Evolutionary conservation across 2,113 vertebrate genomes (phyloP), one percentile per base, ranked within the genome.

Genomic region (Clupea harengus): DNA sequence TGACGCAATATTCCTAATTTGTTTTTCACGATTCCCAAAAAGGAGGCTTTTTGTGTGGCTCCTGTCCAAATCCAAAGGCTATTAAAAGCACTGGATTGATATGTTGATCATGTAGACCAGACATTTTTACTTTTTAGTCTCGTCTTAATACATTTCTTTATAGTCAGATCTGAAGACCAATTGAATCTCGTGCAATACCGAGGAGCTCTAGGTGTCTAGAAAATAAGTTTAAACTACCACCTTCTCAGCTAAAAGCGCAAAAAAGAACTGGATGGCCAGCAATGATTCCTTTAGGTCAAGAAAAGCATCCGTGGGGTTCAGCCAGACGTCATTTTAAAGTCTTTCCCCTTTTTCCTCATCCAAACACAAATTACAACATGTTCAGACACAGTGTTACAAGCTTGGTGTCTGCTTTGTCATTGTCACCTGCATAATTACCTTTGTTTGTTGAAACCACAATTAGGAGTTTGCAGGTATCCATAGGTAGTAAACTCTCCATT

Each of bases 401-500:
- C 13, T 28, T 78, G 72, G 13, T 78, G 72, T 78, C 64, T 72
- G n/a, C 64, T 28, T 28, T 25, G 20, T 67, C 10, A 32, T 32
- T 11, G 10, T 32, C 13, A 11, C 54, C 54, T 60, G 54, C 54
- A 78, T 78, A 17, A 39, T 39, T 72, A 28, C 39, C 17, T 78
- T 18, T 39, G 72, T 78, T 78, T 83, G 54, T 86, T 78, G 10
- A 83, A 17, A 52, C 72, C 47, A 49, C 20, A 83, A 64, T 67
- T 82, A 64, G 4, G 54, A 83, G 54, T 85, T 84, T 83, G n/a
- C 86, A 83, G 88, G 86, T 78, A 87, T 91, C 85, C 89, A 86
- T 90, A 93, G 92, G 91, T 78, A 78, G 72, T 78, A 78, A 39
- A 39, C 32, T 78, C 11, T 78, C 28, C 13, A 87, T 13, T 15